Base-by-base conservation (phyloP, 2,113 vertebrate species). In the Euleptes europaea region DNA sequence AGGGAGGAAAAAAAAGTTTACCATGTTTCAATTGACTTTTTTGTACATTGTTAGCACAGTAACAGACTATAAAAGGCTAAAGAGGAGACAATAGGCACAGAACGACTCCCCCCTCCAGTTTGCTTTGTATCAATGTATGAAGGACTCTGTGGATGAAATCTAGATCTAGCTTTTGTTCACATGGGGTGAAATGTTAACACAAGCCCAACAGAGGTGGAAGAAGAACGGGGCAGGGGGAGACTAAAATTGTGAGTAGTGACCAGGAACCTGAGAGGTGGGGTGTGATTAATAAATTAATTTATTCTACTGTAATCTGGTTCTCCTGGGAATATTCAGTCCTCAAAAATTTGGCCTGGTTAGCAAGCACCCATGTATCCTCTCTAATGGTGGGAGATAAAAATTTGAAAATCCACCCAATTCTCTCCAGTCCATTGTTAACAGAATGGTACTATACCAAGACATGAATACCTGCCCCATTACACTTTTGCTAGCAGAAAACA, bases 1-100 rank as follows among this genome's bases (percentile, higher is more conserved):
- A 63, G n/a, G 19, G 15, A 78, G 54, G n/a, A 91, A 95, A 95
- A 14, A 88, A 92, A 63, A 90, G n/a, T 0, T 19, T 35, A 49
- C 42, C 85, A 65, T 51, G 75, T 23, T 72, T 92, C 13, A 91
- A 4, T 0, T 87, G 3, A 73, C 17, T 85, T 66, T 35, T 76
- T 77, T 63, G 14, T 65, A 42, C 63, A 40, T 54, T 77, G 17
- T 11, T 88, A 54, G 77, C 72, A 73, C 1, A 57, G 47, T 3
- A 63, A 28, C 1, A 84, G 3, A 78, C 79, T 63, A 33, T 8
- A 83, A 3, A 31, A 31, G 14, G 0, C 57, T 80, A 33, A 90
- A 15, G 31, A 92, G 31, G 14, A 38, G 44, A 85, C 26, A 92
- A 51, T 21, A 78, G 81, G 13, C 14, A 83, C 44, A 40, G 21